Evolutionary conservation across 2,888 invertebrate genomes (phyloP).

Genomic region (Halictus quadricinctus): DNA sequence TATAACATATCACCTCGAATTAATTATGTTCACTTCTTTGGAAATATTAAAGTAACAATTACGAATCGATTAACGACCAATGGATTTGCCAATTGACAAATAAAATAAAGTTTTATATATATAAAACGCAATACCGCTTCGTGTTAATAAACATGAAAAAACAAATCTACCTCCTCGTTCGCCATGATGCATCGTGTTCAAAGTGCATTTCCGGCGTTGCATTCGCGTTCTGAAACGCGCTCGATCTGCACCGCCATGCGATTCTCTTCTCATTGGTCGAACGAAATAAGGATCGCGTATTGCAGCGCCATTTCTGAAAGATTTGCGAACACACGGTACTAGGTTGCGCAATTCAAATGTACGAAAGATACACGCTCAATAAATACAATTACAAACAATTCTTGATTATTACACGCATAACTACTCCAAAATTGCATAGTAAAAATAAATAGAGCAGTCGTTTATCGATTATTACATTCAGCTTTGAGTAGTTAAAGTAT

Average conservation of each 20-base stretch:
- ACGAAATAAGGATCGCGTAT: not conserved
- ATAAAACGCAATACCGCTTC: not conserved
- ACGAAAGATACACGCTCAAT: not conserved
- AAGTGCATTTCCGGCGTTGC: not conserved
- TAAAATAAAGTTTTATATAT: not conserved
- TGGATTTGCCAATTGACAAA: not conserved
- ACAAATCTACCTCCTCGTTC: not conserved
- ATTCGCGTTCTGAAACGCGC: not conserved
- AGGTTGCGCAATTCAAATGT: not conserved
- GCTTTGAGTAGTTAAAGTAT: not conserved
- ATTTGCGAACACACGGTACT: not conserved
- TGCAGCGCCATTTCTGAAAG: not conserved
- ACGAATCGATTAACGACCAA: not conserved
- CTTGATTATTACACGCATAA: not conserved
- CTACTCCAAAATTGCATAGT: not conserved
- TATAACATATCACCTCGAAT: constrained; percentile 85
- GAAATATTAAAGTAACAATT: not conserved
- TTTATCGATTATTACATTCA: not conserved
- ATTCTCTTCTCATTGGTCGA: not conserved
- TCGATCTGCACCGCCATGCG: not conserved
- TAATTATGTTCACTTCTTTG: constrained; percentile 84
- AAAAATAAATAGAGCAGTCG: not conserved
- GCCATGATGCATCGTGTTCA: not conserved
- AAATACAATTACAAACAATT: not conserved
- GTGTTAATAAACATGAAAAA: not conserved